Evolutionary conservation across 1,140 invertebrate genomes (phyloP).

Genomic region (Leptestheria dahalacensis): DNA sequence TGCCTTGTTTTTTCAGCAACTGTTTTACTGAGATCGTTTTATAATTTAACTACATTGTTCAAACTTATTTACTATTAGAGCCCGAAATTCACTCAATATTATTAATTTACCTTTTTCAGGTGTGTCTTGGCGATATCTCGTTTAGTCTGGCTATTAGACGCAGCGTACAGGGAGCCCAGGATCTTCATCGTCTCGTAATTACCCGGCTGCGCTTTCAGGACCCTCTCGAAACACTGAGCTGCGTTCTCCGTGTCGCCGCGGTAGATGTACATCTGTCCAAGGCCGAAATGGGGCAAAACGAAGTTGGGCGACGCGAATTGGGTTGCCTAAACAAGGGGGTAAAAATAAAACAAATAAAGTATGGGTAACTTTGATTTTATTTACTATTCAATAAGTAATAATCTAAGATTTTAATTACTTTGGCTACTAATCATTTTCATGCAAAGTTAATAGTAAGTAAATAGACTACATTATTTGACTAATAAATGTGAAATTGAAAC

Average conservation of each 20-base stretch:
- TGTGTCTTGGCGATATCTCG: slow-evolving; percentile 82
- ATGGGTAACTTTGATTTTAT: not conserved
- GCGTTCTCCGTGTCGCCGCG: slow-evolving; percentile 93
- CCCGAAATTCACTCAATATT: no score
- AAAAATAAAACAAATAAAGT: not conserved
- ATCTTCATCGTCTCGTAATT: slow-evolving; percentile 99
- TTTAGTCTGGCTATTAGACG: slow-evolving; percentile 74
- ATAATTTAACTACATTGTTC: no score
- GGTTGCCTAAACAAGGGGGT: slow-evolving; percentile 42
- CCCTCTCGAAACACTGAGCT: slow-evolving; percentile 96
- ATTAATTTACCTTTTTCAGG: slow-evolving; percentile 69
- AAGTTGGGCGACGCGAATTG: slow-evolving; percentile 91
- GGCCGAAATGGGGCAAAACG: slow-evolving; percentile 91
- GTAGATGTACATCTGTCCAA: slow-evolving; percentile 99
- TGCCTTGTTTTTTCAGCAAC: no score
- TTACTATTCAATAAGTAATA: no score
- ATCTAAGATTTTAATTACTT: no score
- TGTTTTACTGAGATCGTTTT: no score
- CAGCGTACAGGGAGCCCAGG: slow-evolving; percentile 88
- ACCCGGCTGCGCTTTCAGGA: slow-evolving; percentile 88
- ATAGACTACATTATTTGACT: no score
- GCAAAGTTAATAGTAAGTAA: no score
- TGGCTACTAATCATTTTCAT: no score
- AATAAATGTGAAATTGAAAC: no score
- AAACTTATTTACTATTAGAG: no score